Percentiles rank a stretch among this genome's conserved stretches.
phyloP scores from a whole-genome alignment of 1,140 invertebrate species.

The Tetragonula clypearis region DNA sequence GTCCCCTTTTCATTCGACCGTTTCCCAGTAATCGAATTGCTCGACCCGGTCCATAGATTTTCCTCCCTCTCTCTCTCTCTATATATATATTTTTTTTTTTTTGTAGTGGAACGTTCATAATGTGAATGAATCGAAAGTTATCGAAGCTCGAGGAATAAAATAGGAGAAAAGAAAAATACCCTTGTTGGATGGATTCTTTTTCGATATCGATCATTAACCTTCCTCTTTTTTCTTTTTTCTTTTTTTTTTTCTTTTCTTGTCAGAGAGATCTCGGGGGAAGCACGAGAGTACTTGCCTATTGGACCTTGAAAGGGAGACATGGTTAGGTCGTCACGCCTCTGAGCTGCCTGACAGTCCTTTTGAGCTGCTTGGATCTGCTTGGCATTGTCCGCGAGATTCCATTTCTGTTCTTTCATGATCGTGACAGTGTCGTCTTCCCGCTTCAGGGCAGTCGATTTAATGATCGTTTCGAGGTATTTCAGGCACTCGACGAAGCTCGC shows the following conservation, averaged over 20 bases:
- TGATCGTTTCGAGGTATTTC: slow-evolving; percentile 81
- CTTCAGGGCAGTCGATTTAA: slow-evolving; percentile 72
- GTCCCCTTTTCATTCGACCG: not conserved
- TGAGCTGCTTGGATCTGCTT: slow-evolving; percentile 78
- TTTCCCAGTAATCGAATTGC: not conserved
- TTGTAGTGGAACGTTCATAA: not conserved
- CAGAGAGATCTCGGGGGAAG: not conserved
- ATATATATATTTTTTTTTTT: too few relatives aligned
- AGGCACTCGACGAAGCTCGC: slow-evolving; percentile 82
- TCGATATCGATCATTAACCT: not conserved
- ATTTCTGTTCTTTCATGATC: slow-evolving; percentile 79
- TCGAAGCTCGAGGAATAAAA: not conserved
- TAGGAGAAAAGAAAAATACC: not conserved
- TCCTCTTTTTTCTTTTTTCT: not conserved
- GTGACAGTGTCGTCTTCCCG: slow-evolving; percentile 81
- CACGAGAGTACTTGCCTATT: slow-evolving; percentile 66
- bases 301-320: slow-evolving; percentile 83
- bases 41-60: not conserved
- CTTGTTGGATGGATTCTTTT: not conserved
- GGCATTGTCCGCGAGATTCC: slow-evolving; percentile 72
- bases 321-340: slow-evolving; percentile 77
- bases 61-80: not conserved
- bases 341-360: slow-evolving; percentile 79
- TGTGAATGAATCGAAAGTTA: not conserved
- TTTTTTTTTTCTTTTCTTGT: not conserved